These are phyloP conservation scores for Protosalanx chinensis DNA, from an alignment of 2,797 vertebrate species.

Conservation along the genomic window DNA sequence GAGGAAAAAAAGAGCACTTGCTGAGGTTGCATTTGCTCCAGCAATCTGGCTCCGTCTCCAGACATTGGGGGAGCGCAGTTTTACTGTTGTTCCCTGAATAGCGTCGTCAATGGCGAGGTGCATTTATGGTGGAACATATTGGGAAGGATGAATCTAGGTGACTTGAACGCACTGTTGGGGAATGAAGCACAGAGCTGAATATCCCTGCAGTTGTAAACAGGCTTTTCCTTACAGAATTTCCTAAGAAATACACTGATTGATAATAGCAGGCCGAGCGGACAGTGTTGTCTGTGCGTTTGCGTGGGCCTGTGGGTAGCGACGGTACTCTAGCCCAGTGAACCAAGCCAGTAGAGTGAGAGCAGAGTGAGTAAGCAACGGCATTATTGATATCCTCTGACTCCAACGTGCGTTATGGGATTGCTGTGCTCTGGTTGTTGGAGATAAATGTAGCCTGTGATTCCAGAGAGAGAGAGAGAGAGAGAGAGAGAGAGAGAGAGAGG, in stretches of 20 bases:
- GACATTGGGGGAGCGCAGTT: constrained; percentile 21
- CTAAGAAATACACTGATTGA: neutral
- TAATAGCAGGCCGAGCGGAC: neutral
- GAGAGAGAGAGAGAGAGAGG: neutral
- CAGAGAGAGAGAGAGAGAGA: neutral
- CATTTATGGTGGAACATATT: constrained; percentile 16
- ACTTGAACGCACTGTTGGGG: neutral
- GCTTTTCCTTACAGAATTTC: neutral
- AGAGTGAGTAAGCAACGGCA: constrained; percentile 6
- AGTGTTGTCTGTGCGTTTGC: constrained; percentile 5
- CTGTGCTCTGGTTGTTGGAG: neutral
- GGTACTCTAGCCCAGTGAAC: constrained; percentile 5
- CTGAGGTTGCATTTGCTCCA: constrained; percentile 32
- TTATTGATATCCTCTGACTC: neutral
- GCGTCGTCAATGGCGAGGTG: constrained; percentile 32
- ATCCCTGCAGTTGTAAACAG: neutral
- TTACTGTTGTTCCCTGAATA: constrained; percentile 27
- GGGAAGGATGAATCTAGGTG: constrained; percentile 6
- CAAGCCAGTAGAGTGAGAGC: neutral
- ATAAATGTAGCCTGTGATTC: neutral
- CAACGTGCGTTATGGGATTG: neutral
- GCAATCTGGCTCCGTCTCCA: constrained; percentile 36
- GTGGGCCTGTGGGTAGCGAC: constrained; percentile 6
- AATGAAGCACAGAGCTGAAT: constrained; percentile 4
- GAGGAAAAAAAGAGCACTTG: constrained; percentile 31